These are phyloP conservation scores for Litoditis marina DNA, from an alignment of 2,888 invertebrate genomes.

Conservation along the genomic window DNA sequence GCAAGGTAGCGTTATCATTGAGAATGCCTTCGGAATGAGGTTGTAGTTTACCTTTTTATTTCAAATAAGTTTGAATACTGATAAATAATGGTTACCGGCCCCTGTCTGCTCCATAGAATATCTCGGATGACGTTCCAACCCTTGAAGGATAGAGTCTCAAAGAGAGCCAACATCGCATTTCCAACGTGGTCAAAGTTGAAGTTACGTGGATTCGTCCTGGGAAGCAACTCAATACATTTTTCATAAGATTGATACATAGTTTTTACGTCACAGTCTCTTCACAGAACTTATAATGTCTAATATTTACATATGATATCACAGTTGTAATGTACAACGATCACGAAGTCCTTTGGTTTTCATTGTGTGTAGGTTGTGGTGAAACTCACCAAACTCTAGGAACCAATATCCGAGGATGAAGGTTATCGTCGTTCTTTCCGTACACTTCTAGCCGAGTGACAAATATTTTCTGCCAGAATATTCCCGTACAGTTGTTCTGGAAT, in stretches of 20 bases:
- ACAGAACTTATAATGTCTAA: not conserved
- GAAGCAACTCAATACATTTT: not conserved
- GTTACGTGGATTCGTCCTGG: conserved; percentile 95
- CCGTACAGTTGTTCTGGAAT: conserved; percentile 81
- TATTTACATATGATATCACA: too few relatives aligned
- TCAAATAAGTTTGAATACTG: too few relatives aligned
- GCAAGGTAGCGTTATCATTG: too few relatives aligned
- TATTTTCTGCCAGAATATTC: conserved; percentile 88
- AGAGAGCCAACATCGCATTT: conserved; percentile 93
- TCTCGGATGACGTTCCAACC: conserved; percentile 99
- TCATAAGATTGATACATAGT: not conserved
- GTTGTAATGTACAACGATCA: too few relatives aligned
- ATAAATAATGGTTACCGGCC: too few relatives aligned
- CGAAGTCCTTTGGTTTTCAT: too few relatives aligned
- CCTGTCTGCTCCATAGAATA: conserved; percentile 89
- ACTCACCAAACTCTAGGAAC: conserved; percentile 57
- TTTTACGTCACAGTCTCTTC: not conserved
- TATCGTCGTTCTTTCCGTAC: conserved; percentile 72
- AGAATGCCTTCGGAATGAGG: too few relatives aligned
- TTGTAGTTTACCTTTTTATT: too few relatives aligned
- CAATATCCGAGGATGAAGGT: conserved; percentile 78
- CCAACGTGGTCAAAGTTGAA: conserved; percentile 99
- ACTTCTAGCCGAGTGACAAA: conserved; percentile 98
- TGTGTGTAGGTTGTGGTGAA: not conserved
- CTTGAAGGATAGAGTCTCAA: conserved; percentile 96